phyloP scores from a whole-genome alignment of 2,888 invertebrate genomes.

The Liposcelis brunnea region DNA sequence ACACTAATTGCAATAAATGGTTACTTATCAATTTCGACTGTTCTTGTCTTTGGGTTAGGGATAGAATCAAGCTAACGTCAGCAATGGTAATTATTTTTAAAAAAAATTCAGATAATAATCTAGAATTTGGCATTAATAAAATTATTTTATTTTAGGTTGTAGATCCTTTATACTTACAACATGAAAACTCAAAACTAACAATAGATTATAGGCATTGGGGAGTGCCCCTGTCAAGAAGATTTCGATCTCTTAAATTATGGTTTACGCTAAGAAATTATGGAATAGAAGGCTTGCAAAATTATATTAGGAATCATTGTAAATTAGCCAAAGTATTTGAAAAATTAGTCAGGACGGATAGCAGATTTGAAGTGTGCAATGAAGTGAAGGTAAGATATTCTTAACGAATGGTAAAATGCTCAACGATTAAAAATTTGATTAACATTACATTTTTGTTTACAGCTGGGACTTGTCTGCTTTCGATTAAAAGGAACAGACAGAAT shows the following conservation, averaged over 20 bases:
- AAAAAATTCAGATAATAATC: too few species aligned
- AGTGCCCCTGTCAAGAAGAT: constrained; percentile 67
- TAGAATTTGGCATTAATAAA: not conserved
- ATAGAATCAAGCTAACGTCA: constrained; percentile 56
- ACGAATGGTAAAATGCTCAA: not conserved
- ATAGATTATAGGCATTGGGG: constrained; percentile 71
- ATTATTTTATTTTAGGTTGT: constrained; percentile 33
- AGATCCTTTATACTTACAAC: constrained; percentile 70
- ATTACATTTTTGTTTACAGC: constrained; percentile 18
- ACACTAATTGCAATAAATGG: constrained; percentile 80
- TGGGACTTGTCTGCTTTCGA: constrained; percentile 65
- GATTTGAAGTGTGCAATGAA: constrained; percentile 62
- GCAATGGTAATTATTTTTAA: constrained; percentile 35
- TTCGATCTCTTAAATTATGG: constrained; percentile 75
- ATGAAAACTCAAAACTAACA: constrained; percentile 44
- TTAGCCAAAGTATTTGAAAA: constrained; percentile 59
- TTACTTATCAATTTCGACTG: constrained; percentile 72
- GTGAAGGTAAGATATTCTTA: constrained; percentile 29
- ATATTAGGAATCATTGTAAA: constrained; percentile 65
- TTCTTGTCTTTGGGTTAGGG: constrained; percentile 66
- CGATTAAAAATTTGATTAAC: too few species aligned
- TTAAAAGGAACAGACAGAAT: constrained; percentile 49
- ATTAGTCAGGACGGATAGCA: constrained; percentile 44
- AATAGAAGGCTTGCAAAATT: constrained; percentile 58
- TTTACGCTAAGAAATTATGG: constrained; percentile 72